Base-by-base conservation (phyloP, 1,140 invertebrate genomes). In the Camponotus floridanus region DNA sequence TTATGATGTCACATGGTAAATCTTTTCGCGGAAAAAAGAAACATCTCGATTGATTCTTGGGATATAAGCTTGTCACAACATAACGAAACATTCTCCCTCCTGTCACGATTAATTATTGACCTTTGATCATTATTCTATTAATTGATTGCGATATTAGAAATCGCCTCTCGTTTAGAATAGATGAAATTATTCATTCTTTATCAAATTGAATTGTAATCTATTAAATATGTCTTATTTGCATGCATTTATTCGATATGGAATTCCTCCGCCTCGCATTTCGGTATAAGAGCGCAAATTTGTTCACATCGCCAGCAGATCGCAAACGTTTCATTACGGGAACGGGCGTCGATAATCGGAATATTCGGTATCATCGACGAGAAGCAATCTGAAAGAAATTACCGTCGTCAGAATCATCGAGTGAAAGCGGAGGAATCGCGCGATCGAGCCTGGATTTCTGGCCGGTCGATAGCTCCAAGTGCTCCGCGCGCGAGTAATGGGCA, bases 401-500 rank as follows among this genome's bases (percentile, higher is more conserved):
- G 45, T 61, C 79, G 55, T 61, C 9, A 4, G 39, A 21, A 59
- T 59, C 67, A 51, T 26, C 26, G 55, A 51, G 81, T 42, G 81
- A 78, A 85, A 85, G 71, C 71, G 45, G 45, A 39, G 59, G 81
- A 85, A 78, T 78, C 61, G 65, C 73, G 80, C 68, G 62, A 85
- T 79, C 83, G 67, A 55, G 31, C 67, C 36, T 85, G 45, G 81
- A 91, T 79, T 88, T 85, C 86, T 79, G 79, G 36, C 61, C 76
- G 62, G 65, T 76, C 88, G 87, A 86, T 86, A 76, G 76, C 84
- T 86, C 18, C 18, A 21, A 88, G 83, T 81, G 76, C 62, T 81
- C 70, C 48, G 65, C 65, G 78, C 39, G 36, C 76, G 42, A 83
- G 84, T 88, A 89, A 91, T 90, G 86, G 86, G 67, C 74, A 85